Base-by-base conservation (phyloP, 2,888 invertebrate genomes). In the Pandemis corylana region DNA sequence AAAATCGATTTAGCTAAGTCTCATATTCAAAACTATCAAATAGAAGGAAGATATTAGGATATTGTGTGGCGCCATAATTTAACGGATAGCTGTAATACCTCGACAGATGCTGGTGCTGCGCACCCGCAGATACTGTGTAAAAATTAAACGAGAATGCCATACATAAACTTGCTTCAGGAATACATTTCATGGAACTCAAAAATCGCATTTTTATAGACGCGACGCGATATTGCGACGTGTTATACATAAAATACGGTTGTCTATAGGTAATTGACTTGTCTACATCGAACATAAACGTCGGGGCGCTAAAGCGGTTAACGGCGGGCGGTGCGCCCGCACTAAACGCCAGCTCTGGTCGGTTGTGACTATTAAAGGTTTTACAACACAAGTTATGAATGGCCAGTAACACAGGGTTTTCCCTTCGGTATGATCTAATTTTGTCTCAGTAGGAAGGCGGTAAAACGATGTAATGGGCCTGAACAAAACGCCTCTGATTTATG, bases 401-500 rank as follows among this genome's bases (percentile, higher is more conserved):
- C 80, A 83, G 85, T 75, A 76, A 68, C 82, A 83, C 83, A 81
- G 85, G 88, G 87, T 86, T 86, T 87, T 87, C 87, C 88, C 89
- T 88, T 87, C 83, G 87, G 89, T 88, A 89, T 91, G 90, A 91
- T 91, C 91, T 91, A 92, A 91, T 92, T 92, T 91, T 87, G 91
- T 91, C 88, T 89, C 90, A 88, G 90, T 89, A 90, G 87, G 87
- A 90, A 90, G 89, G 90, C 89, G 90, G 92, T 91, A 91, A 92
- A 91, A 89, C 88, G 89, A 80, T 84, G 91, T 91, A 92, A 93
- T 91, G 90, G 90, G 86, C 86, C 89, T 85, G 90, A 90, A 90
- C 90, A 91, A 91, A 90, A 91, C 87, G 90, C 87, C 88, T 86
- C 89, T 90, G 91, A 92, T 91, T 92, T 91, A 91, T 90, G 85